Percentiles rank a stretch among this genome's conserved stretches.
These are phyloP conservation scores for Ceyx melanurus DNA, from an alignment of 2,113 vertebrate genomes.

Conservation along the genomic window DNA sequence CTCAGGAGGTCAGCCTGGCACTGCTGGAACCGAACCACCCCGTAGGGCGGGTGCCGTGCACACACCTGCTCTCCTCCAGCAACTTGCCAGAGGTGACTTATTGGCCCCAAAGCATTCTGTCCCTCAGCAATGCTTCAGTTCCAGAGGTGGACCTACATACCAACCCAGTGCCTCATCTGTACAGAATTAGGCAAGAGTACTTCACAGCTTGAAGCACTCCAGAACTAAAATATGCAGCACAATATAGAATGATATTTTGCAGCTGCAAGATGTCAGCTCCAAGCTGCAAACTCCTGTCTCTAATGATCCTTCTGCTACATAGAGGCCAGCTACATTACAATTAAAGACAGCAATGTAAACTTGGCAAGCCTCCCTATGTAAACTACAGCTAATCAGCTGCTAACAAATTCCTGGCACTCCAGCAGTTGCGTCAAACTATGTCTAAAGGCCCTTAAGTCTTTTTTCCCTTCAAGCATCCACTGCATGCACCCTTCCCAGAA, in stretches of 20 bases:
- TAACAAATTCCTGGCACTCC: slow-evolving; percentile 61
- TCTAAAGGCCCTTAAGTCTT: neutral
- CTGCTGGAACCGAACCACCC: neutral
- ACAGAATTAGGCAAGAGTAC: neutral
- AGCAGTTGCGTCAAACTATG: slow-evolving; percentile 47
- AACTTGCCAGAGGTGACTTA: neutral
- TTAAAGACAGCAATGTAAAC: slow-evolving; percentile 71
- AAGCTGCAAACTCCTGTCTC: slow-evolving; percentile 6
- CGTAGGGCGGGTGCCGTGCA: neutral
- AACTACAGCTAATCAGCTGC: slow-evolving; percentile 62
- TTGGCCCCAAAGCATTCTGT: neutral
- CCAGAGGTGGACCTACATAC: neutral
- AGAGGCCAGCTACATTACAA: slow-evolving; percentile 34
- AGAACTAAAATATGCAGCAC: slow-evolving; percentile 7
- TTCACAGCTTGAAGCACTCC: slow-evolving; percentile 7
- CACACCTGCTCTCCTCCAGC: neutral
- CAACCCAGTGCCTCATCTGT: slow-evolving; percentile 2
- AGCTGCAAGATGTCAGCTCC: slow-evolving; percentile 47
- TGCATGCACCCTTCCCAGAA: slow-evolving; percentile 44
- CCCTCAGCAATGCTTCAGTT: neutral
- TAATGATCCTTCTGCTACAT: slow-evolving; percentile 23
- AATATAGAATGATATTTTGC: neutral
- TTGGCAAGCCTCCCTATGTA: slow-evolving; percentile 47
- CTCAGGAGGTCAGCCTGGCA: neutral
- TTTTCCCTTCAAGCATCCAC: slow-evolving; percentile 14